Percentiles rank a stretch among this genome's conserved stretches.
phyloP scores from a whole-genome alignment of 2,888 invertebrate species.

The Dysmachus trigonus region DNA sequence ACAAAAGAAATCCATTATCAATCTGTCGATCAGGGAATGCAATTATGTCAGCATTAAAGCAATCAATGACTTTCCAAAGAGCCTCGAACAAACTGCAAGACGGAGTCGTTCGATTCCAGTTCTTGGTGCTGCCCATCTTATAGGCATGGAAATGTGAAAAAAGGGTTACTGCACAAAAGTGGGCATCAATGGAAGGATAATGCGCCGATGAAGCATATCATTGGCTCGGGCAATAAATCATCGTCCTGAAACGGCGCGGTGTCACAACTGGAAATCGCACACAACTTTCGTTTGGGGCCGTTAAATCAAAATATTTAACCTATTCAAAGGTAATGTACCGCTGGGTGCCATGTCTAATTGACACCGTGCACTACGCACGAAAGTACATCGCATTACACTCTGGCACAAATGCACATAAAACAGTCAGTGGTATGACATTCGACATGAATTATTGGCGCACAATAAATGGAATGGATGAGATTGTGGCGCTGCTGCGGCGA shows the following conservation, averaged over 20 bases:
- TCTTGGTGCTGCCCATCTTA: neutral
- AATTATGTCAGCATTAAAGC: neutral
- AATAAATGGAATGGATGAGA: conserved; percentile 27
- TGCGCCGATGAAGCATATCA: conserved; percentile 40
- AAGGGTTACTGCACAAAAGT: neutral
- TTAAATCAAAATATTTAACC: conserved; percentile 46
- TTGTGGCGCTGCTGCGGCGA: neutral
- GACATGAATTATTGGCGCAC: conserved; percentile 41
- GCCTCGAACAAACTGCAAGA: neutral
- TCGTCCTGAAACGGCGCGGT: conserved; percentile 2
- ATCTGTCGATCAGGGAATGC: neutral
- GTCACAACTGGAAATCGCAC: conserved; percentile 27
- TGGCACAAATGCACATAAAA: conserved; percentile 44
- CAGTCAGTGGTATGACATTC: conserved; percentile 41
- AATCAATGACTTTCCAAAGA: neutral
- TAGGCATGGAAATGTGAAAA: no score
- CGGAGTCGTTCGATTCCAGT: neutral
- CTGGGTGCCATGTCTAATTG: conserved; percentile 44
- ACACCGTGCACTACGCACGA: conserved; percentile 22
- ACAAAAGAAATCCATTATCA: neutral
- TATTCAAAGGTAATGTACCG: conserved; percentile 43
- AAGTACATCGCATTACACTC: neutral
- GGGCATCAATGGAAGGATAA: neutral
- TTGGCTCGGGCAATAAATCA: conserved; percentile 36
- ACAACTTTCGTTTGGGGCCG: conserved; percentile 29